A percentile compares a stretch with the other conserved stretches of the same genome.
Conservation (phyloP, 2,888 invertebrate genomes). For the Prenolepis imparis region DNA sequence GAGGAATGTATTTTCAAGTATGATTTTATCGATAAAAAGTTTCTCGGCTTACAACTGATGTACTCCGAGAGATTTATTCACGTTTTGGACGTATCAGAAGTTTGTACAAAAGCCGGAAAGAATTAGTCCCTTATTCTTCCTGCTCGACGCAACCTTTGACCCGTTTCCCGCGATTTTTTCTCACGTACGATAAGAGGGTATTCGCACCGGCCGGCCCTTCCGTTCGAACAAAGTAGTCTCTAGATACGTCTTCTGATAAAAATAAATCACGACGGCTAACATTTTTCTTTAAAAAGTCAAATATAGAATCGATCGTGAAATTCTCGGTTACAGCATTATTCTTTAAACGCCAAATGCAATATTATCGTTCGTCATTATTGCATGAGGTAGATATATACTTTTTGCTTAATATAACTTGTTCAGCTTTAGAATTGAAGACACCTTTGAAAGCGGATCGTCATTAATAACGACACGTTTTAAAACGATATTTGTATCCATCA, state of each 20-base stretch:
- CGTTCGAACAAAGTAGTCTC: slow-evolving; percentile 30
- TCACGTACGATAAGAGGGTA: slow-evolving; percentile 46
- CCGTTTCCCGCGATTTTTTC: slow-evolving; percentile 41
- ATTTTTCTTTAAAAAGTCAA: slow-evolving; percentile 8
- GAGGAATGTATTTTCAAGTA: neutral
- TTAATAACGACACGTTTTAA: slow-evolving; percentile 36
- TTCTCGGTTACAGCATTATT: neutral
- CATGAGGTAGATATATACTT: neutral
- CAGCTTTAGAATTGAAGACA: slow-evolving; percentile 20
- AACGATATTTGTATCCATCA: slow-evolving; percentile 36
- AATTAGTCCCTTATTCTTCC: slow-evolving; percentile 48
- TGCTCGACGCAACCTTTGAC: slow-evolving; percentile 35
- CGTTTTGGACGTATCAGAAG: slow-evolving; percentile 13
- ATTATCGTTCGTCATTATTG: neutral
- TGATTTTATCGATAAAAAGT: neutral
- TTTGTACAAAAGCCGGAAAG: slow-evolving; percentile 43
- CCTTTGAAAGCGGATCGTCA: slow-evolving; percentile 4
- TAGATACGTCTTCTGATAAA: slow-evolving; percentile 34
- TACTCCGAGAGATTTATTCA: slow-evolving; percentile 3
- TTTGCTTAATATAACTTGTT: neutral
- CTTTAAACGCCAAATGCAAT: neutral
- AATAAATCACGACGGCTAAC: slow-evolving; percentile 32
- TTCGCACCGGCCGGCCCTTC: slow-evolving; percentile 26
- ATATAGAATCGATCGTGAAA: neutral
- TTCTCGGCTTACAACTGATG: neutral